A percentile compares a stretch with the other conserved stretches of the same genome.
Conservation (phyloP, 1,140 invertebrate species). For the Penaeus chinensis region DNA sequence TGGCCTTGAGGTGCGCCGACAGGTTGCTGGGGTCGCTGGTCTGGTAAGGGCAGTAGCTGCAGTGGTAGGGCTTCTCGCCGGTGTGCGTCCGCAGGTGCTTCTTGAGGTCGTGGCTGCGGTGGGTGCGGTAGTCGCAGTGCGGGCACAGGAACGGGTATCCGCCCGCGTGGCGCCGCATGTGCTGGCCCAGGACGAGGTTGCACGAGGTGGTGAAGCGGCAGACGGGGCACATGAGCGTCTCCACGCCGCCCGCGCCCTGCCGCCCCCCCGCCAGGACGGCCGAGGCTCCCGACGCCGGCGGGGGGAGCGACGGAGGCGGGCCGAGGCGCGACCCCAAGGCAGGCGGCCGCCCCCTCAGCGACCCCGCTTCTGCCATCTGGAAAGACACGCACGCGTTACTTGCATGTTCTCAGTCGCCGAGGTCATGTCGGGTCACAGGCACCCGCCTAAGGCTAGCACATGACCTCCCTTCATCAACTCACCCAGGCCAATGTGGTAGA, state of each 20-base stretch:
- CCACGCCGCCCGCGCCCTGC: not conserved
- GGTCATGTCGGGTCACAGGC: no score
- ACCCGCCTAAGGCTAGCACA: no score
- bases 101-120: constrained; percentile 45
- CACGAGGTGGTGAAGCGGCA: constrained; percentile 26
- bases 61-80: constrained; percentile 49
- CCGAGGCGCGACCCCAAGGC: not conserved
- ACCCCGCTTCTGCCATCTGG: constrained; percentile 40
- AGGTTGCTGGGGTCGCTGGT: constrained; percentile 51
- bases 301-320: not conserved
- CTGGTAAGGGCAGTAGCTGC: constrained; percentile 42
- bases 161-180: constrained; percentile 29
- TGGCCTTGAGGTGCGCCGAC: constrained; percentile 45
- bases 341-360: constrained; percentile 23
- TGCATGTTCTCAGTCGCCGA: not conserved
- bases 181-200: constrained; percentile 25
- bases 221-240: constrained; percentile 1
- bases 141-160: constrained; percentile 35
- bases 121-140: constrained; percentile 51
- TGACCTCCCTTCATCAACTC: no score
- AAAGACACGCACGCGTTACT: constrained; percentile 55
- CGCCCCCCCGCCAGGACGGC: not conserved
- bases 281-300: not conserved
- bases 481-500: no score
- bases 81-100: constrained; percentile 57